Evolutionary conservation across 1,140 invertebrate species (phyloP).

Genomic region (Macrobrachium nipponense): DNA sequence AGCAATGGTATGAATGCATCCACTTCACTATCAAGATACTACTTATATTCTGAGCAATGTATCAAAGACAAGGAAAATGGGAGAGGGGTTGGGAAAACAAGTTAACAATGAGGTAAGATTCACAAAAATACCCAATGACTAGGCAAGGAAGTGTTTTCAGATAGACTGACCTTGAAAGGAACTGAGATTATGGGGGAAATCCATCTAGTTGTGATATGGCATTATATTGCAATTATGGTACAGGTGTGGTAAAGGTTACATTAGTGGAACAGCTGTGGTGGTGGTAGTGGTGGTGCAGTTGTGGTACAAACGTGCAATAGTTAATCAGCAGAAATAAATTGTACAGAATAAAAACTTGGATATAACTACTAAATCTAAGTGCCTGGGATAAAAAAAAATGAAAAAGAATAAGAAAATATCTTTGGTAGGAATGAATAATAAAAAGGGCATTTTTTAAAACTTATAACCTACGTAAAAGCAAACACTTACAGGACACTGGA

Average conservation of each 20-base stretch:
- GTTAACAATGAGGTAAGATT: too few relatives aligned
- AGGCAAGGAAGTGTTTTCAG: too few relatives aligned
- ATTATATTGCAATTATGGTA: slow-evolving; percentile 54
- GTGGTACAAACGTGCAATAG: slow-evolving; percentile 58
- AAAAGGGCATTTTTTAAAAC: slow-evolving; percentile 36
- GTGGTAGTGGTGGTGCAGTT: slow-evolving; percentile 56
- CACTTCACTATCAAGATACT: too few relatives aligned
- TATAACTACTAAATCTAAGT: slow-evolving; percentile 43
- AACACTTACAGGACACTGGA: slow-evolving; percentile 59
- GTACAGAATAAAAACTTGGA: slow-evolving; percentile 46
- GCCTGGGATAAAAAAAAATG: slow-evolving; percentile 55
- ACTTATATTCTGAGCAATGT: too few relatives aligned
- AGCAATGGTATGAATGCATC: too few relatives aligned
- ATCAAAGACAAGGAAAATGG: too few relatives aligned
- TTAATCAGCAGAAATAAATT: slow-evolving; percentile 57
- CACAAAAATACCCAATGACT: too few relatives aligned
- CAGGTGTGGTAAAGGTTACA: slow-evolving; percentile 44
- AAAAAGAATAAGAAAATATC: slow-evolving; percentile 50
- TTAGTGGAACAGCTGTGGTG: slow-evolving; percentile 54
- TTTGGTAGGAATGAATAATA: slow-evolving; percentile 51
- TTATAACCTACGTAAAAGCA: slow-evolving; percentile 57
- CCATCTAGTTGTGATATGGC: slow-evolving; percentile 50
- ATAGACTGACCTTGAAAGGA: too few relatives aligned
- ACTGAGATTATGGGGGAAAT: slow-evolving; percentile 51
- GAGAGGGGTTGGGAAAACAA: too few relatives aligned